These are phyloP conservation scores for Enteromius paludinosus DNA, from an alignment of 2,797 vertebrate species.

Conservation along the genomic window DNA sequence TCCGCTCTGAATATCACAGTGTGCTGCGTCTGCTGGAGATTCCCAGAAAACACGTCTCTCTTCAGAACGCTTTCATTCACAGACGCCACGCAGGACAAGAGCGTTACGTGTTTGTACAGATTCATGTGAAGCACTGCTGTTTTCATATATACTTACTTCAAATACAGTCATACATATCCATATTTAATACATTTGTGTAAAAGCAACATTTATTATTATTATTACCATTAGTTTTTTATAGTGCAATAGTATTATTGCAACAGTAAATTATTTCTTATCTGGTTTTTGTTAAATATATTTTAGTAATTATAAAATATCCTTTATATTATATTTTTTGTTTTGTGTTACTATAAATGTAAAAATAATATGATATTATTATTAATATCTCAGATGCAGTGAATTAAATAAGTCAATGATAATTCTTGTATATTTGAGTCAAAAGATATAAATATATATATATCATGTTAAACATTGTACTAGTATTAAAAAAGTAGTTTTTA, in stretches of 20 bases:
- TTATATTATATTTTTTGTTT: no score
- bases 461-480: no score
- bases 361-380: no score
- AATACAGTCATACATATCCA: background rate
- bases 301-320: no score
- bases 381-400: no score
- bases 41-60: background rate
- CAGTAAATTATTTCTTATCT: background rate
- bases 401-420: no score
- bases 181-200: background rate
- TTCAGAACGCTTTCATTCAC: background rate
- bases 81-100: background rate
- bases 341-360: no score
- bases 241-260: background rate
- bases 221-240: background rate
- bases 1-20: background rate
- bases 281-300: no score
- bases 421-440: no score
- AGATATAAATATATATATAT: no score
- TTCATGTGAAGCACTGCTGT: background rate
- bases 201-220: background rate
- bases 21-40: background rate
- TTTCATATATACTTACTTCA: background rate
- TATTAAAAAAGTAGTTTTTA: no score
- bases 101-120: background rate